Conservation (phyloP, 1,140 invertebrate genomes). For the Drosophila kanapiae region DNA sequence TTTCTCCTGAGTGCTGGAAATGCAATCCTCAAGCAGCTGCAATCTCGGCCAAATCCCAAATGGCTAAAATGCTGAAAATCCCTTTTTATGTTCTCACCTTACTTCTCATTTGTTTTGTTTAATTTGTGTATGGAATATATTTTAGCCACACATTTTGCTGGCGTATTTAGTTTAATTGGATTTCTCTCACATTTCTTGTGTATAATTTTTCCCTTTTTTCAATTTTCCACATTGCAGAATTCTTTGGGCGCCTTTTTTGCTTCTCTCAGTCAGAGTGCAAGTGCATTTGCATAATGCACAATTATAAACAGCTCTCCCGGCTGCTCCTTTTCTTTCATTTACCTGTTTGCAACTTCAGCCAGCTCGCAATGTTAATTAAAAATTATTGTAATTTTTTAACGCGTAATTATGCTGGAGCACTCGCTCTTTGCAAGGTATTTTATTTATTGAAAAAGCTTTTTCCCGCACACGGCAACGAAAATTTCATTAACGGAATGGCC, state of each 20-base stretch:
- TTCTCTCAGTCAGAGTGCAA: background rate
- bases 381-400: constrained; percentile 78
- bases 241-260: constrained; percentile 1
- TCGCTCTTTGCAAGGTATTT: constrained; percentile 32
- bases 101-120: constrained; percentile 25
- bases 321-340: constrained; percentile 31
- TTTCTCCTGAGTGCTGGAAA: constrained; percentile 42
- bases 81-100: background rate
- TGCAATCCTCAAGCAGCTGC: constrained; percentile 54
- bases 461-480: constrained; percentile 37
- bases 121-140: constrained; percentile 48
- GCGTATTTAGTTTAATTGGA: constrained; percentile 68
- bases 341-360: constrained; percentile 39
- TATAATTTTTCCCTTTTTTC: background rate
- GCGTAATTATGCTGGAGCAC: constrained; percentile 69
- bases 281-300: constrained; percentile 73
- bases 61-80: constrained; percentile 24
- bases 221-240: constrained; percentile 15
- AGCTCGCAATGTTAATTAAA: constrained; percentile 73
- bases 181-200: constrained; percentile 36
- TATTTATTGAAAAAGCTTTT: constrained; percentile 67
- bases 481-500: constrained; percentile 56
- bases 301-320: constrained; percentile 60
- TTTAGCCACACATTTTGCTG: constrained; percentile 9
- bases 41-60: constrained; percentile 44